Percentiles rank a stretch among this genome's conserved stretches.
Conservation (phyloP, 2,113 vertebrate species). For the Grus americana region DNA sequence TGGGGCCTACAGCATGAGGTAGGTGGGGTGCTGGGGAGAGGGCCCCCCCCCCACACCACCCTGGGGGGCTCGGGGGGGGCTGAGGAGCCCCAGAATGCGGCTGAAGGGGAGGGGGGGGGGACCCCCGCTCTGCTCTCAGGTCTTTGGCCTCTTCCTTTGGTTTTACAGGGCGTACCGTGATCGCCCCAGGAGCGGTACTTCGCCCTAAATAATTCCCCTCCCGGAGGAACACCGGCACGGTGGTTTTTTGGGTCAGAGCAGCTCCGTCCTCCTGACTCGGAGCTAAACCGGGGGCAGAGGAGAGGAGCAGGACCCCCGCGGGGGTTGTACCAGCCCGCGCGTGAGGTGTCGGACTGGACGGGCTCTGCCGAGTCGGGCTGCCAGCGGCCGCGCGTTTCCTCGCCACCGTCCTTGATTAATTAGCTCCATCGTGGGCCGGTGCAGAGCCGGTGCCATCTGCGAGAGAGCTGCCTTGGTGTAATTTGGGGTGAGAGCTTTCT, state of each 20-base stretch:
- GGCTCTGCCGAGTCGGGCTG: fast-evolving
- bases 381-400: fast-evolving
- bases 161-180: too few species aligned
- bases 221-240: fast-evolving
- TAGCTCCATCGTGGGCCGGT: fast-evolving
- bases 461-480: not conserved
- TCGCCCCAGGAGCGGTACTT: not conserved
- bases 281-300: not conserved
- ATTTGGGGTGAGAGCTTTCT: not conserved
- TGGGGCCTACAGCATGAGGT: slow-evolving; percentile 99
- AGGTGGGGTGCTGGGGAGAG: slow-evolving; percentile 19
- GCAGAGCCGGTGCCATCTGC: not conserved
- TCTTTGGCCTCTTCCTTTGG: too few species aligned
- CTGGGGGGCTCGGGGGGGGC: too few species aligned
- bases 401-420: fast-evolving
- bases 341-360: fast-evolving
- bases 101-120: too few species aligned
- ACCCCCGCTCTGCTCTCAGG: too few species aligned
- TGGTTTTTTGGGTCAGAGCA: fast-evolving
- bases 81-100: too few species aligned
- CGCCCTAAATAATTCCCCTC: not conserved
- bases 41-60: too few species aligned
- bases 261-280: not conserved
- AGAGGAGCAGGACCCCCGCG: not conserved
- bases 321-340: not conserved